phyloP scores from a whole-genome alignment of 2,113 vertebrate species.

The Tichodroma muraria region DNA sequence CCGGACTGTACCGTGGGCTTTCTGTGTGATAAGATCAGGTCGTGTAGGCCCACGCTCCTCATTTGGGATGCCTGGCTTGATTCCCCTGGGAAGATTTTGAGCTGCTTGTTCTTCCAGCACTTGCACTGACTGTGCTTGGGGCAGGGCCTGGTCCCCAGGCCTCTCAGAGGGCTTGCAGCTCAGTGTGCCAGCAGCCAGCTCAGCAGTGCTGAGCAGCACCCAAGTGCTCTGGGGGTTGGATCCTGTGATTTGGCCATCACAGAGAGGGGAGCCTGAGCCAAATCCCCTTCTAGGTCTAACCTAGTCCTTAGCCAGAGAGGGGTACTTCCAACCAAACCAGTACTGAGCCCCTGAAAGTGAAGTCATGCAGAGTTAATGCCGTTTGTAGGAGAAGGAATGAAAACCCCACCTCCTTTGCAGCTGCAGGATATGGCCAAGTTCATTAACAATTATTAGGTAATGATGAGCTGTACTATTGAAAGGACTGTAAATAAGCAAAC shows the following conservation, averaged over 20 bases:
- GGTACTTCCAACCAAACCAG: not conserved
- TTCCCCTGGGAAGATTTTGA: not conserved
- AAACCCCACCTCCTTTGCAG: not conserved
- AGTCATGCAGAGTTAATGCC: not conserved
- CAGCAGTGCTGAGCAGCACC: not conserved
- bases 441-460: constrained; percentile 19
- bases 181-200: not conserved
- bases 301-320: not conserved
- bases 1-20: not conserved
- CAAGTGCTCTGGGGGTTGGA: not conserved
- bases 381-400: not conserved
- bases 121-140: not conserved
- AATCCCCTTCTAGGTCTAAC: not conserved
- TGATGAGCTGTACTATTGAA: not conserved
- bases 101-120: not conserved
- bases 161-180: not conserved
- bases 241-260: not conserved
- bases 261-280: not conserved
- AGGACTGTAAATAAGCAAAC: constrained; percentile 36
- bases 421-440: not conserved
- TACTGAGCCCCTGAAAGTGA: not conserved
- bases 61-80: not conserved
- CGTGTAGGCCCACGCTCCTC: not conserved
- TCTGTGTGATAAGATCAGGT: not conserved
- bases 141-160: not conserved